Evolutionary conservation across 2,797 vertebrate species (phyloP), one percentile per base, ranked within the genome.

Genomic region (Myotis daubentonii): DNA sequence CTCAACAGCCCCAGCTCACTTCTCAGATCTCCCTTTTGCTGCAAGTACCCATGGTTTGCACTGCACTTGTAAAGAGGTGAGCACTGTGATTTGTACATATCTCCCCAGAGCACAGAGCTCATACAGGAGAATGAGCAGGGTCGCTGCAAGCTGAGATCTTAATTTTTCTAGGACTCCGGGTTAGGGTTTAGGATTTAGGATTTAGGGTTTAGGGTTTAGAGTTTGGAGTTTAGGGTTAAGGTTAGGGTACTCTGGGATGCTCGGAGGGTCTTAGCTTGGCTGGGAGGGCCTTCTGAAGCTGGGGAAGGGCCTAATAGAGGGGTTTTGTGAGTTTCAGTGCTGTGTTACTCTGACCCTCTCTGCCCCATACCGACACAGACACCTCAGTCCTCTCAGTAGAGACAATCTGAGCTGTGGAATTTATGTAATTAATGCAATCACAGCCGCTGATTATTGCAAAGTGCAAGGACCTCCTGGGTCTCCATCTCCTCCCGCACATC

Each of bases 341-440:
- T 47, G 19, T 30, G 53, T n/a, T 44, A 47, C 83, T 75, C 38
- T 75, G 33, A 8, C 28, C 78, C 13, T 6, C 17, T 8, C 33
- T 11, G 2, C 8, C 6, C 5, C 5, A 8, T 7, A 23, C 23
- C 19, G 28, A 71, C 44, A 36, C 23, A 30, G 6, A 8, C 15
- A 6, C 33, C 20, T 53, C 81, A 49, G 15, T 78, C 80, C 93
- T 93, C 57, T 90, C 74, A 75, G 33, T 36, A 68, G 65, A 75
- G 30, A 72, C 38, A 79, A 23, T 10, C 19, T 7, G 20, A 68
- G 53, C 30, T 41, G 76, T 28, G 22, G 22, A 23, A 66, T 80
- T 68, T 65, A 11, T 53, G 1, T 76, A 66, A 83, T 80, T 74
- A 71, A 53, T 23, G 53, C 44, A 85, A 55, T 30, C 51, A 36